Evolutionary conservation across 2,797 vertebrate genomes (phyloP), one percentile per base, ranked within the genome.

Genomic region (Pipistrellus nathusii): DNA sequence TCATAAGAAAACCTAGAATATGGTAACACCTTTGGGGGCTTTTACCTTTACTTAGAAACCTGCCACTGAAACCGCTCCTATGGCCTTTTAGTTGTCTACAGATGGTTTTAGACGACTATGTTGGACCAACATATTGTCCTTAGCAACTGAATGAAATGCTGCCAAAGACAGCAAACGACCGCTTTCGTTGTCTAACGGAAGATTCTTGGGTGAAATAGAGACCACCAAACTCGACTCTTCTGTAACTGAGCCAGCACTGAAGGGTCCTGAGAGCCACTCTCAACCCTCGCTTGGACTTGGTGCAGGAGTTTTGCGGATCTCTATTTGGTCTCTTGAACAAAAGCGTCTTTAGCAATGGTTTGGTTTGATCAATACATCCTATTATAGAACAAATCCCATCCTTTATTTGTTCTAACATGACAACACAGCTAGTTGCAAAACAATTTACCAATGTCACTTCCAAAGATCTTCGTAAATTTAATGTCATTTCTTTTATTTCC

Each of bases 391-490:
- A 77, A 35, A 18, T 66, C 32, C 38, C 32, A 7, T 57, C 27
- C 41, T 25, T 88, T 30, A 23, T 21, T 83, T 78, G 20, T 66
- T 84, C 55, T 84, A 14, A 25, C 21, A 13, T 23, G 32, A 53
- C 57, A 57, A 15, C 25, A 69, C 8, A 8, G 41, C 41, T 62
- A 18, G 35, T 25, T 85, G 30, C 46, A 68, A 88, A 68, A 78
- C 55, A 57, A 17, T 59, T 41, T 66, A 18, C 80, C 14, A 3
- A 12, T 72, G 23, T 75, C 48, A 8, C 25, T 14, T 62, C 10
- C 73, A 91, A 62, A 91, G 20, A 46, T 21, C 59, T 76, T 80
- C 20, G n/a, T 38, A 78, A 20, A 66, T 78, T 88, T 91, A 53
- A 53, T 35, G 17, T 59, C 32, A 35, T 88, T 91, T 68, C 5